Conservation (phyloP, 2,113 vertebrate species). For the Regulus satrapa region DNA sequence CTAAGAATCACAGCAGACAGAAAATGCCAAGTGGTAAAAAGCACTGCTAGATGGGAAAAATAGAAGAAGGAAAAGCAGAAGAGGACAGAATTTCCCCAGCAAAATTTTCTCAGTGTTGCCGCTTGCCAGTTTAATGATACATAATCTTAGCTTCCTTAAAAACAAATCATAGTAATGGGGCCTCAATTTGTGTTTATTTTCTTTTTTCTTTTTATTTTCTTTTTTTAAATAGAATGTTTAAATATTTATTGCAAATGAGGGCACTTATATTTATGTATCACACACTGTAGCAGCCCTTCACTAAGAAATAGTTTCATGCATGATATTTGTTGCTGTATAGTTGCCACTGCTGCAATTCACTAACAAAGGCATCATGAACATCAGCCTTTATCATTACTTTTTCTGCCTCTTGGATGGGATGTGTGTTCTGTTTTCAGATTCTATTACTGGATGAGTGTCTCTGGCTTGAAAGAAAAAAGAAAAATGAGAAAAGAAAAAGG, state of each 20-base stretch:
- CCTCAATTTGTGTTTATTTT: background rate
- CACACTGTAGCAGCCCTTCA: background rate
- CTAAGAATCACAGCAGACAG: background rate
- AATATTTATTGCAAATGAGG: conserved; percentile 14
- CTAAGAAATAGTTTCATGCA: background rate
- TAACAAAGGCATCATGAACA: background rate
- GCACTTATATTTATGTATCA: background rate
- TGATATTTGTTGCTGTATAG: background rate
- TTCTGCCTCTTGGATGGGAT: background rate
- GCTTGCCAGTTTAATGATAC: background rate
- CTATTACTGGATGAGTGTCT: background rate
- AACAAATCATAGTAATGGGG: background rate
- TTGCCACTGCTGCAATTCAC: background rate
- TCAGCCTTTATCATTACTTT: background rate
- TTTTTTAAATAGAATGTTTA: background rate
- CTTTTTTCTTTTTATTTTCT: background rate
- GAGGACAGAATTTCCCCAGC: background rate
- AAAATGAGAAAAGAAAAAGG: background rate
- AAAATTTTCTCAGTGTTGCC: background rate
- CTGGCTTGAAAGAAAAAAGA: background rate
- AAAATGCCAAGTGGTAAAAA: background rate
- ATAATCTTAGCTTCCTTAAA: background rate
- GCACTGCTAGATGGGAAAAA: background rate
- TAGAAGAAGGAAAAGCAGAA: background rate
- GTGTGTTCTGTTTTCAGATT: conserved; percentile 7